Conservation (phyloP, 1,140 invertebrate species). For the Neelides sp. region DNA sequence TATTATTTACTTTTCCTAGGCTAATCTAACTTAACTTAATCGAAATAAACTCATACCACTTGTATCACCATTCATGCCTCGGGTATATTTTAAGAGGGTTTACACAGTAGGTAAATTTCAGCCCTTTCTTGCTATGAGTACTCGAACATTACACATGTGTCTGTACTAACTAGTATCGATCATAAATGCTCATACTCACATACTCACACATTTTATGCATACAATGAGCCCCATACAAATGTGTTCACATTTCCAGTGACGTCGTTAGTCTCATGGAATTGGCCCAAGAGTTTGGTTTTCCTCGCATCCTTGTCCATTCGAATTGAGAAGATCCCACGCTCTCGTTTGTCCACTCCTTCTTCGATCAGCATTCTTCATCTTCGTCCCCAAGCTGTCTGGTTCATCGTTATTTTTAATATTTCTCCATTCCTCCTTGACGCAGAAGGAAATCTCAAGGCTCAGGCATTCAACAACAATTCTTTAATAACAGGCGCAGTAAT, state of each 20-base stretch:
- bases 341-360: conserved; percentile 1
- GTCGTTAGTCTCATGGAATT: conserved; percentile 10
- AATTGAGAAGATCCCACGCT: conserved; percentile 5
- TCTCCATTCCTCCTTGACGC: background rate
- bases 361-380: background rate
- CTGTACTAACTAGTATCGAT: too few species aligned
- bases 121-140: background rate
- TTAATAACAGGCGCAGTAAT: too few species aligned
- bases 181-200: conserved; percentile 10
- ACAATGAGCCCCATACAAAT: too few species aligned
- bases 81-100: background rate
- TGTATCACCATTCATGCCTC: background rate
- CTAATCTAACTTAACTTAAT: background rate
- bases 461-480: too few species aligned
- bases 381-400: background rate
- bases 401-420: background rate
- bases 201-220: conserved; percentile 10
- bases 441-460: background rate
- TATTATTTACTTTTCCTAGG: background rate
- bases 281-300: too few species aligned
- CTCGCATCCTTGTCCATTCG: too few species aligned
- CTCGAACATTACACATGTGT: conserved; percentile 2
- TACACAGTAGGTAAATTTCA: conserved; percentile 2
- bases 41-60: background rate
- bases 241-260: conserved; percentile 6